phyloP scores from a whole-genome alignment of 2,888 invertebrate species.

The Agrenia bidenticulata region DNA sequence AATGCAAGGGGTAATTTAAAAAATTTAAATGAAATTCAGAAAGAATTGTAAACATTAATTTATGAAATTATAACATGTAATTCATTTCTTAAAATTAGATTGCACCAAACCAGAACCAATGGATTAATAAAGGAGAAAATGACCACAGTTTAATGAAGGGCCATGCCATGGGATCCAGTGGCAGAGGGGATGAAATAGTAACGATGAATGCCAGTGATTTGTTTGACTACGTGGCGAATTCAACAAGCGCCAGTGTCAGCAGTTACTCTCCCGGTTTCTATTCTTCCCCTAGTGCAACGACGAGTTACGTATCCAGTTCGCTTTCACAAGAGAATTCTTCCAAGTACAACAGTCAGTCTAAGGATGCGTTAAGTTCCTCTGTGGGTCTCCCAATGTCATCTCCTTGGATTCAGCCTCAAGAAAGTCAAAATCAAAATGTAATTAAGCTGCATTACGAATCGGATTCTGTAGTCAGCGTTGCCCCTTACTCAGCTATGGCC shows the following conservation, averaged over 20 bases:
- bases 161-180: conserved; percentile 25
- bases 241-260: background rate
- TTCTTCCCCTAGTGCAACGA: background rate
- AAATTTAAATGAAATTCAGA: background rate
- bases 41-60: no score
- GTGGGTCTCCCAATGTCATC: background rate
- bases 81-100: conserved; percentile 10
- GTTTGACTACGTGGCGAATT: conserved; percentile 24
- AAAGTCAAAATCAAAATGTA: conserved; percentile 10
- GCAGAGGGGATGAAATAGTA: conserved; percentile 24
- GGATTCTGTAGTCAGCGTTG: background rate
- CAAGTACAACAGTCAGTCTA: background rate
- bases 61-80: background rate
- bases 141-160: conserved; percentile 37
- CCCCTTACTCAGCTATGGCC: background rate
- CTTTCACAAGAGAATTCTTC: background rate
- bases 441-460: conserved; percentile 12
- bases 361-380: background rate
- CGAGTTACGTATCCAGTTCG: background rate
- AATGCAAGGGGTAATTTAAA: conserved; percentile 29
- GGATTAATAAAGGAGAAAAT: conserved; percentile 17
- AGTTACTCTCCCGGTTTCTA: conserved; percentile 21
- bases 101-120: conserved; percentile 17
- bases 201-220: conserved; percentile 35
- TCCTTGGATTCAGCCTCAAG: background rate